A percentile compares a stretch with the other conserved stretches of the same genome.
These are phyloP conservation scores for Drosophila gunungcola DNA, from an alignment of 1,140 invertebrate genomes.

Conservation along the genomic window DNA sequence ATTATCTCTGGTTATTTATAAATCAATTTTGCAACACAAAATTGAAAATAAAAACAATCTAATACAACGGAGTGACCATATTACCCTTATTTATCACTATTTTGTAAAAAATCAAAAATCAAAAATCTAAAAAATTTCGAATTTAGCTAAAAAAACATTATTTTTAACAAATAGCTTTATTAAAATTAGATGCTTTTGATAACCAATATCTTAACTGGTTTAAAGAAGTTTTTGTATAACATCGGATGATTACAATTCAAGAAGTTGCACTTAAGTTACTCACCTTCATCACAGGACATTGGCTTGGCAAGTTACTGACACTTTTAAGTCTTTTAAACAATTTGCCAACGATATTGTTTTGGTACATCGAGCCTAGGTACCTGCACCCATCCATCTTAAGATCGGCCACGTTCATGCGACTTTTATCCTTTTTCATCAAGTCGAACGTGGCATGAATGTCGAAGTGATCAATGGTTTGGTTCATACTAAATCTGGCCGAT, in stretches of 20 bases:
- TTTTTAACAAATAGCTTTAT: no score
- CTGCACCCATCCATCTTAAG: slow-evolving; percentile 57
- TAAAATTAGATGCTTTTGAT: no score
- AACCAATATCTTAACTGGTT: no score
- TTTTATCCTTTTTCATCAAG: slow-evolving; percentile 48
- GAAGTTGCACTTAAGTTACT: slow-evolving; percentile 2
- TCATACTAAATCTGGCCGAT: slow-evolving; percentile 12
- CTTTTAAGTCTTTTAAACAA: slow-evolving; percentile 30
- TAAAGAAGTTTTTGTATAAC: no score
- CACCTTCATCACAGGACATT: slow-evolving; percentile 32
- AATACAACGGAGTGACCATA: no score
- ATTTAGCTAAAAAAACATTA: neutral
- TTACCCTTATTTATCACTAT: no score
- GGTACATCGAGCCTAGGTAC: slow-evolving; percentile 23
- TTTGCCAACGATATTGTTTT: slow-evolving; percentile 25
- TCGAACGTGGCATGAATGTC: slow-evolving; percentile 17
- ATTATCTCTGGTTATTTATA: no score
- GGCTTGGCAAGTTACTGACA: slow-evolving; percentile 31
- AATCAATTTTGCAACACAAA: no score
- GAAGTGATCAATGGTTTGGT: slow-evolving; percentile 14
- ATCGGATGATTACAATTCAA: no score
- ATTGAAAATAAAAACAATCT: no score
- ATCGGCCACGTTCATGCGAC: slow-evolving; percentile 23
- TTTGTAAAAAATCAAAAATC: no score
- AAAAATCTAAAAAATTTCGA: neutral